Evolutionary conservation across 2,888 invertebrate genomes (phyloP).

Genomic region (Caenorhabditis parvicauda): DNA sequence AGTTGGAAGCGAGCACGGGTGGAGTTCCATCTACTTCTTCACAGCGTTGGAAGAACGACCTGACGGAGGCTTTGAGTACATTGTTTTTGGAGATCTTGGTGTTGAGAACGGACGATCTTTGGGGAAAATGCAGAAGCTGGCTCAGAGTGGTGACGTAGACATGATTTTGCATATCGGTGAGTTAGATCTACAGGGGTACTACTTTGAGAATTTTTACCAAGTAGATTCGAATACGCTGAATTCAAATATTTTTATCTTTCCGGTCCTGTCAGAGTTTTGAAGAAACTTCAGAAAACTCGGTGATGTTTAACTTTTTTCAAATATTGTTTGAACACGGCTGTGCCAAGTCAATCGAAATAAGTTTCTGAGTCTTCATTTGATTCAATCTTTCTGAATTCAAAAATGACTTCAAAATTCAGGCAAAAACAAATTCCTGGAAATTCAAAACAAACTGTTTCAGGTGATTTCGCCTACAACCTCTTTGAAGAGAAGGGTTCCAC

Average conservation of each 20-base stretch:
- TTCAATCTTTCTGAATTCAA: neutral
- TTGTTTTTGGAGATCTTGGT: constrained; percentile 43
- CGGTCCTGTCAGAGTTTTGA: too few species aligned
- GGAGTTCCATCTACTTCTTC: constrained; percentile 51
- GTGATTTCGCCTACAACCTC: constrained; percentile 94
- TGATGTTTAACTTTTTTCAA: too few species aligned
- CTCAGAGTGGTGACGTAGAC: constrained; percentile 70
- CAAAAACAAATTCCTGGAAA: neutral
- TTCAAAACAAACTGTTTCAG: constrained; percentile 62
- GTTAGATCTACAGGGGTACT: constrained; percentile 2
- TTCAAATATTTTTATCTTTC: too few species aligned
- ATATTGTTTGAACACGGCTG: too few species aligned
- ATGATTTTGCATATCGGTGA: constrained; percentile 61
- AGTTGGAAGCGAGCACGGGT: constrained; percentile 44
- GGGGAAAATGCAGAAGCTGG: constrained; percentile 79
- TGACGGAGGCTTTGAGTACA: constrained; percentile 28
- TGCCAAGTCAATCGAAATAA: too few species aligned
- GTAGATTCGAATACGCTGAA: too few species aligned
- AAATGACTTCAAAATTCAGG: neutral
- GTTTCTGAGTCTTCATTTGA: neutral
- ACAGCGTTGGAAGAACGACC: constrained; percentile 27
- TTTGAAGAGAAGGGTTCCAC: constrained; percentile 76
- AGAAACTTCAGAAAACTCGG: too few species aligned
- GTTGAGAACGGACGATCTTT: constrained; percentile 81
- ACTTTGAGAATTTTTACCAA: too few species aligned